These are phyloP conservation scores for Dolichotis patagonum DNA, from an alignment of 2,113 vertebrate species.

Conservation along the genomic window DNA sequence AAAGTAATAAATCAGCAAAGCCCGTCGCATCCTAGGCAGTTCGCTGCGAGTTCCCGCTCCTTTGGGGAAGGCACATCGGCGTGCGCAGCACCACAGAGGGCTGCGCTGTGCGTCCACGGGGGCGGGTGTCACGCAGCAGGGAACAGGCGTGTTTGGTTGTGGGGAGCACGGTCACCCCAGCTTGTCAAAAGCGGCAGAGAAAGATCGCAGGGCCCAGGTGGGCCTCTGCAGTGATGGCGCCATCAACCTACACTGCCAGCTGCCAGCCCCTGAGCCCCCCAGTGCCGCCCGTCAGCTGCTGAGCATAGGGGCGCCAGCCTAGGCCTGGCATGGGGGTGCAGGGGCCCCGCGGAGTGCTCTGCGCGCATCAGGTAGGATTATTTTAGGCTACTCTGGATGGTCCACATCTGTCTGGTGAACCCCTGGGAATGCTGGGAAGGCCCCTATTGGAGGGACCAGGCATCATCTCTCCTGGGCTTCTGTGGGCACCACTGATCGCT, in stretches of 20 bases:
- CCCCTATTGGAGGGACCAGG: too few relatives aligned
- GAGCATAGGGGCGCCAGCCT: accelerated
- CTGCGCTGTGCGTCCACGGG: too few relatives aligned
- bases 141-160: neutral
- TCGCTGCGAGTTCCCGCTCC: accelerated
- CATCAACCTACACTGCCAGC: neutral
- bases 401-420: accelerated
- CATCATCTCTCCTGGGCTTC: neutral
- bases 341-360: accelerated
- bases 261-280: neutral
- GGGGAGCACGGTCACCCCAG: too few relatives aligned
- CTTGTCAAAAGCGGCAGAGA: neutral
- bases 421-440: neutral
- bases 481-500: accelerated
- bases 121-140: neutral
- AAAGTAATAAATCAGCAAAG: neutral
- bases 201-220: neutral
- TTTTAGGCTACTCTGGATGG: neutral
- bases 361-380: neutral
- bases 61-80: neutral
- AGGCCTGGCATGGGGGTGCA: neutral
- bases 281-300: neutral
- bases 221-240: neutral
- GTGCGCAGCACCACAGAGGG: neutral
- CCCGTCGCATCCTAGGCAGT: neutral